Evolutionary conservation across 2,888 invertebrate species (phyloP), one percentile per base, ranked within the genome.

Genomic region (Metalampra italica): DNA sequence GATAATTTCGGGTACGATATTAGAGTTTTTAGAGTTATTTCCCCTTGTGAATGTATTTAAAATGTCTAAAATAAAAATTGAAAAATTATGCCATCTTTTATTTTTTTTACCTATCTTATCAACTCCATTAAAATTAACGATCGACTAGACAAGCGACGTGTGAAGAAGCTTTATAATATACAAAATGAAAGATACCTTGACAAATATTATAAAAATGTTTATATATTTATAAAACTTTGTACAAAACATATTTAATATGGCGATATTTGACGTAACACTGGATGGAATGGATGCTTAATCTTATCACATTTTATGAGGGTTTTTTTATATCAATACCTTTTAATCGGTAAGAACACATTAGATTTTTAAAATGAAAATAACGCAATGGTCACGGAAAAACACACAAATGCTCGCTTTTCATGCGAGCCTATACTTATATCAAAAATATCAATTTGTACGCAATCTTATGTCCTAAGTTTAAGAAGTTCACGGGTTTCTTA

Each of bases 31-130:
- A 71, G 73, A 72, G 65, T 65, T 77, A 75, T 73, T 75, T 71
- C 71, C 71, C 75, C 64, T 76, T 67, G 68, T 74, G 78, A 36
- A 71, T 87, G 81, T 88, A 87, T 87, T 86, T 84, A 86, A 86
- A 80, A 69, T 68, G 77, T 77, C 66, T 60, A 65, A 72, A 86
- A 84, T 84, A 85, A 86, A 82, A 75, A 70, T 66, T 70, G 61
- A 63, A 72, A 74, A 70, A 71, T 59, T 46, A 38, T n/a, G 3
- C 15, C 48, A 45, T 55, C 61, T 51, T 42, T 40, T 43, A 5
- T 22, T 39, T 43, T 43, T 32, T 29, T 42, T 12, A 39, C 36
- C 4, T 41, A 39, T 11, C n/a, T n/a, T n/a, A n/a, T n/a, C n/a
- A n/a, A n/a, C n/a, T n/a, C n/a, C n/a, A n/a, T n/a, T n/a, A n/a